Evolutionary conservation across 2,888 invertebrate genomes (phyloP), one percentile per base, ranked within the genome.

Genomic region (Pandemis heparana): DNA sequence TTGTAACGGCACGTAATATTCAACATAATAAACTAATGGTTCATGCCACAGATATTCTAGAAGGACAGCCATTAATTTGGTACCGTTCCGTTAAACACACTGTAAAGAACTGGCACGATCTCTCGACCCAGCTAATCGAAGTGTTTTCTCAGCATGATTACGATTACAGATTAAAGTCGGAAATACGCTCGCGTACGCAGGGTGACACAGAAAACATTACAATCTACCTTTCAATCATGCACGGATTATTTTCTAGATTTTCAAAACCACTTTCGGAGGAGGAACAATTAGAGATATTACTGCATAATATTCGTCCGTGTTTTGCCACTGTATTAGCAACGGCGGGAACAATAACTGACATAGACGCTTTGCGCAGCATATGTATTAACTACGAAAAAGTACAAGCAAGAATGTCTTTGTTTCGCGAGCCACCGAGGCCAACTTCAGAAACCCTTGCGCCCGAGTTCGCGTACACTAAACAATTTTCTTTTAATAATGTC

Each of bases 211-310:
- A 79, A 48, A 77, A 70, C 10, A 78, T 78, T 5, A 75, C 75
- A 32, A 70, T 77, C 56, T 77, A 77, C 65, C 46, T 78, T 18
- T 74, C 76, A 0, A 75, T 79, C n/a, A 72, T 77, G 74, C n/a
- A 46, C 0, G 75, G 76, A 5, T 70, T 78, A 75, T 78, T 78
- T 43, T 60, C 74, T 1, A 62, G 74, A 0, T 51, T 62, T 1
- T n/a, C 5, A 18, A 8, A 9, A 16, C 14, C n/a, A 10, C 9
- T 62, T n/a, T 7, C 16, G 7, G 16, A 41, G 0, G 56, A 7
- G 43, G 62, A 43, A 4, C 9, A 41, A 5, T 16, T 16, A 1
- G 41, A 41, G 10, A 39, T 62, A 5, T 4, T 62, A 3, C 18
- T 62, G 10, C 62, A 56, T 56, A 56, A 56, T 12, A 14, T 60